Conservation (phyloP, 2,797 vertebrate species). For the Enteromius unitaeniatus region DNA sequence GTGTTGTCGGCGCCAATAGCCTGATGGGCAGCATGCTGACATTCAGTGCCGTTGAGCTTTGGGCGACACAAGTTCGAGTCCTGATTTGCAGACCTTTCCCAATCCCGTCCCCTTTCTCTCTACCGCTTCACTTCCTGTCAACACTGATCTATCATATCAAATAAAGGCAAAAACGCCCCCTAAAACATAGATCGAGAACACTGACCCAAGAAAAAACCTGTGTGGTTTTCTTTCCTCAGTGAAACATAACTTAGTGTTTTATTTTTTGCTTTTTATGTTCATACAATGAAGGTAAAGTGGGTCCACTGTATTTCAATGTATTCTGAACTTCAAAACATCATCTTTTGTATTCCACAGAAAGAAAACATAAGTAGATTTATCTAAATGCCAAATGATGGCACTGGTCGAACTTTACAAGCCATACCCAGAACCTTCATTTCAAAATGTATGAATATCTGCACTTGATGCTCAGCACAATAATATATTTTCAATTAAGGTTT, state of each 20-base stretch:
- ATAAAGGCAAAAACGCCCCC: too few species aligned
- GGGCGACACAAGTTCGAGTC: too few species aligned
- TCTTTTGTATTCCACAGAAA: background rate
- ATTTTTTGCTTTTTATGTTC: background rate
- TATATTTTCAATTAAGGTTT: constrained; percentile 20
- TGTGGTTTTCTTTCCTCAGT: background rate
- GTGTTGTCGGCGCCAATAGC: too few species aligned
- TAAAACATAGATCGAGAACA: background rate
- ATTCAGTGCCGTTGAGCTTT: too few species aligned
- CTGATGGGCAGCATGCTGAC: too few species aligned
- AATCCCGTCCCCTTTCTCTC: too few species aligned
- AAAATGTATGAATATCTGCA: background rate
- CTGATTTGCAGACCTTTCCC: too few species aligned
- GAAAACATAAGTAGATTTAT: background rate
- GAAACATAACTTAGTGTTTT: background rate
- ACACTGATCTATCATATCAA: too few species aligned
- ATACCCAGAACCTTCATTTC: constrained; percentile 6
- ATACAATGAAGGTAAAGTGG: background rate
- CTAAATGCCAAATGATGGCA: background rate
- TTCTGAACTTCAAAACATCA: background rate
- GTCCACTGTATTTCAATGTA: background rate
- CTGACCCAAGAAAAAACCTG: background rate
- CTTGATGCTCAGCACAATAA: constrained; percentile 28
- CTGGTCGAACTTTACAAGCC: constrained; percentile 8
- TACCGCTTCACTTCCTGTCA: too few species aligned